phyloP scores from a whole-genome alignment of 1,140 invertebrate species.

The Macrobrachium rosenbergii region DNA sequence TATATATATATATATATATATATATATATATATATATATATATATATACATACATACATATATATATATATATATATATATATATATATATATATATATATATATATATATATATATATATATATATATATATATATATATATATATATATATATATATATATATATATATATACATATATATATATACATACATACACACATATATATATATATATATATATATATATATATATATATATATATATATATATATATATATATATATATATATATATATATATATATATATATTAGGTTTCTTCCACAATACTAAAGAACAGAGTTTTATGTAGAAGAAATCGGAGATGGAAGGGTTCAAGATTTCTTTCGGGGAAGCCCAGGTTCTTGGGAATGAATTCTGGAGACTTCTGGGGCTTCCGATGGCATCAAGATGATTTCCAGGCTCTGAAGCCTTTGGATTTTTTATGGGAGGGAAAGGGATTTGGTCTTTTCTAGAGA shows the following conservation, averaged over 20 bases:
- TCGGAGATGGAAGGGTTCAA: too few species aligned
- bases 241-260: slow-evolving; percentile 19
- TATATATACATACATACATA: slow-evolving; percentile 9
- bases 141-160: not conserved
- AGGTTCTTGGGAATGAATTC: too few species aligned
- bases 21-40: slow-evolving; percentile 22
- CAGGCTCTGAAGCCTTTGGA: too few species aligned
- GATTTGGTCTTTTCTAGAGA: too few species aligned
- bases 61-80: slow-evolving; percentile 22
- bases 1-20: slow-evolving; percentile 22
- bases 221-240: slow-evolving; percentile 22
- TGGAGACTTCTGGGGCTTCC: too few species aligned
- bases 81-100: slow-evolving; percentile 19
- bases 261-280: slow-evolving; percentile 22
- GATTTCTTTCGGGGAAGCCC: too few species aligned
- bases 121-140: slow-evolving; percentile 22
- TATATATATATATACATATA: too few species aligned
- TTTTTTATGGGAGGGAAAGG: too few species aligned
- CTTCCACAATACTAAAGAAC: too few species aligned
- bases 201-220: slow-evolving; percentile 19
- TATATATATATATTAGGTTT: slow-evolving; percentile 11
- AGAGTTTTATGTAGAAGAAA: too few species aligned
- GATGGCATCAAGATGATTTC: too few species aligned
- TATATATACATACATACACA: not conserved
- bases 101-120: slow-evolving; percentile 22